Conservation (phyloP, 2,888 invertebrate genomes). For the Plusia festucae region DNA sequence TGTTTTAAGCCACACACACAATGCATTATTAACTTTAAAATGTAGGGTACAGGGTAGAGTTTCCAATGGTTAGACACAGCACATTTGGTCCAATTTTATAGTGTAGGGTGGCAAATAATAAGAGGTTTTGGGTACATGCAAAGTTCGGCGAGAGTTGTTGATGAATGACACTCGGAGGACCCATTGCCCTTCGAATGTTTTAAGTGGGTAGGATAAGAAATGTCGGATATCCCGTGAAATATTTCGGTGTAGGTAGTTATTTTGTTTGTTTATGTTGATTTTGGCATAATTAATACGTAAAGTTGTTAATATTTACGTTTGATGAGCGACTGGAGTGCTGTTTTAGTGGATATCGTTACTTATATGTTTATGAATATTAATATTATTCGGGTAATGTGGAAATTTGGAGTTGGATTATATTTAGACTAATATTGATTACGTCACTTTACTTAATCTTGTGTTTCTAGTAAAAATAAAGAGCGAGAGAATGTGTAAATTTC, state of each 20-base stretch:
- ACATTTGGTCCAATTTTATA: constrained; percentile 87
- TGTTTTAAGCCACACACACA: constrained; percentile 62
- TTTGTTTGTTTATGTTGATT: constrained; percentile 65
- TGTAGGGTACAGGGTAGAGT: constrained; percentile 51
- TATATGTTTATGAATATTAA: constrained; percentile 26
- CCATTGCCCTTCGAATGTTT: constrained; percentile 89
- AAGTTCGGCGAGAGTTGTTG: constrained; percentile 86
- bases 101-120: constrained; percentile 86
- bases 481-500: no score
- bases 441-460: not conserved
- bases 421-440: not conserved
- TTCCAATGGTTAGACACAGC: constrained; percentile 51
- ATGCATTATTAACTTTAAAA: constrained; percentile 60
- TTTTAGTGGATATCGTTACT: constrained; percentile 45
- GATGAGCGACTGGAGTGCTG: constrained; percentile 65
- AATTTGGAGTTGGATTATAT: not conserved
- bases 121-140: constrained; percentile 85
- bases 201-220: constrained; percentile 88
- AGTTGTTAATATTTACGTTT: constrained; percentile 61
- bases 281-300: constrained; percentile 77
- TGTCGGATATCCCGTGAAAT: constrained; percentile 87
- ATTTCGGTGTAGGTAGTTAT: constrained; percentile 70
- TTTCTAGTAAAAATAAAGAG: not conserved
- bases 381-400: not conserved
- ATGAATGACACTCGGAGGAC: constrained; percentile 89